A percentile compares a stretch with the other conserved stretches of the same genome.
Conservation (phyloP, 2,113 vertebrate species). For the Uria aalge region DNA sequence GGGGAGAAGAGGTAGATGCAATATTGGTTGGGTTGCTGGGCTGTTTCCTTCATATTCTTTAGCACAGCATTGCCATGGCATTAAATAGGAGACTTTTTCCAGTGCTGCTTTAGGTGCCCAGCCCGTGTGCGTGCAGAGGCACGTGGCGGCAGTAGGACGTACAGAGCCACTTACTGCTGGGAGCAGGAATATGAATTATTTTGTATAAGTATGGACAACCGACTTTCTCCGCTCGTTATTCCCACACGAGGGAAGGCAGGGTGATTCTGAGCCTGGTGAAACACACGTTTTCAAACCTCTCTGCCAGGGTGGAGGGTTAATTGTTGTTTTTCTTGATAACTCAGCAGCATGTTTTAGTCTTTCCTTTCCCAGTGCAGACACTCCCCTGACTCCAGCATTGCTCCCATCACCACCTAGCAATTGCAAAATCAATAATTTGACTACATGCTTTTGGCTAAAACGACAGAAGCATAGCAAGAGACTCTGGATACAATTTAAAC, state of each 20-base stretch:
- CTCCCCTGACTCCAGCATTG: neutral
- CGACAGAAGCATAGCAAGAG: neutral
- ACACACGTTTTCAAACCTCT: neutral
- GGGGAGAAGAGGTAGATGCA: neutral
- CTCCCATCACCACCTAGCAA: neutral
- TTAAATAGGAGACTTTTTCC: neutral
- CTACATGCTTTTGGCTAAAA: constrained; percentile 8
- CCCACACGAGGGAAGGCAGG: neutral
- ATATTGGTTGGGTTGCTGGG: neutral
- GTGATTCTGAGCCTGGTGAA: neutral
- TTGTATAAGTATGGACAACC: neutral
- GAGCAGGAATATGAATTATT: neutral
- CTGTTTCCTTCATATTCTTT: neutral
- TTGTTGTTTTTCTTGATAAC: neutral
- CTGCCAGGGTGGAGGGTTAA: neutral
- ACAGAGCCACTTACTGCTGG: neutral
- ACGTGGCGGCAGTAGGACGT: neutral
- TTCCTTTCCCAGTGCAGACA: neutral
- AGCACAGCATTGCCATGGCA: neutral
- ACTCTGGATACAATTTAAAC: constrained; percentile 22
- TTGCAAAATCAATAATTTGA: constrained; percentile 19
- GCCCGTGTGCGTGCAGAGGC: rapidly evolving
- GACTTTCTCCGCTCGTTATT: neutral
- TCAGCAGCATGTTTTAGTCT: neutral
- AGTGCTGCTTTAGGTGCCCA: neutral